A percentile compares a stretch with the other conserved stretches of the same genome.
These are phyloP conservation scores for Thripadectes ignobilis DNA, from an alignment of 2,797 vertebrate genomes.

Conservation along the genomic window DNA sequence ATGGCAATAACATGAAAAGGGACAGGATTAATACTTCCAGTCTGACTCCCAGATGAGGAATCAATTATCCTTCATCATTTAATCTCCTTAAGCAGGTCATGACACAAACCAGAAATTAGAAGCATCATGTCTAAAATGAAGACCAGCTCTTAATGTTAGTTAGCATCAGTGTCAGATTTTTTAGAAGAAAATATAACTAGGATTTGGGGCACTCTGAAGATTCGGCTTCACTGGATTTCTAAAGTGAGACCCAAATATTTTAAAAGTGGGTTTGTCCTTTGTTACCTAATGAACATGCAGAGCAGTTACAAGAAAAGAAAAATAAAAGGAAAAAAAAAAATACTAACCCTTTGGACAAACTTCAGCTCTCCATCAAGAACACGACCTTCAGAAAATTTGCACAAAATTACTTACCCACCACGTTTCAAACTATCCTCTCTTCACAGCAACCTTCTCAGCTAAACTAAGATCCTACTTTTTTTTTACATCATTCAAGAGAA, in stretches of 20 bases:
- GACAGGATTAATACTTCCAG: slow-evolving; percentile 29
- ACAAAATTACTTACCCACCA: background rate
- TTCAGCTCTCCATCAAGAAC: background rate
- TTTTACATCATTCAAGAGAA: background rate
- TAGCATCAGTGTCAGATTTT: background rate
- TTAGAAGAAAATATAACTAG: background rate
- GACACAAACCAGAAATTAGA: slow-evolving; percentile 40
- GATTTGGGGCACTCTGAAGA: background rate
- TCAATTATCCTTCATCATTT: slow-evolving; percentile 59
- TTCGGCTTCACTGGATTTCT: background rate
- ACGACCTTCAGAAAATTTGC: background rate
- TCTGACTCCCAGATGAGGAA: slow-evolving; percentile 57
- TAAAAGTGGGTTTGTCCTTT: background rate
- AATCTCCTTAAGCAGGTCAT: slow-evolving; percentile 62
- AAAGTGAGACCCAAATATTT: background rate
- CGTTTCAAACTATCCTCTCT: background rate
- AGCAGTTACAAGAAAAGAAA: background rate
- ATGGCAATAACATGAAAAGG: slow-evolving; percentile 10
- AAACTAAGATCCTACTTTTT: background rate
- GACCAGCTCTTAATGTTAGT: background rate
- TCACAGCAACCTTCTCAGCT: background rate
- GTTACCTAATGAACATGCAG: background rate
- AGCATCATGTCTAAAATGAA: background rate
- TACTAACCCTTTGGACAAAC: background rate
- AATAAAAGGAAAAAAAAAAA: background rate